Evolutionary conservation across 2,888 invertebrate genomes (phyloP).

Genomic region (Troglohyphantes excavatus): DNA sequence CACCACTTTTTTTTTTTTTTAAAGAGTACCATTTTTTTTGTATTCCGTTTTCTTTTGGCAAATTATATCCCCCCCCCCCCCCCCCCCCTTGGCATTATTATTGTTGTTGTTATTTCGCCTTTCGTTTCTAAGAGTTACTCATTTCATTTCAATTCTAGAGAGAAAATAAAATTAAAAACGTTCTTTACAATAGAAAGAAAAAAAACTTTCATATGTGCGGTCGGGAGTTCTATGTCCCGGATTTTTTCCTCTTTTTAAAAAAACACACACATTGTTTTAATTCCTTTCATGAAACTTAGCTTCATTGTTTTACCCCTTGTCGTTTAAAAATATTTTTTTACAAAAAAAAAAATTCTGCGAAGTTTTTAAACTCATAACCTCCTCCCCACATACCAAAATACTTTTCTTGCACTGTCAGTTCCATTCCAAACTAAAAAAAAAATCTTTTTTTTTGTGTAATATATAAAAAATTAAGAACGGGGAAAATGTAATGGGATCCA

Average conservation of each 20-base stretch:
- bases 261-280: conserved; percentile 68
- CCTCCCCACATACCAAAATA: background rate
- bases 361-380: background rate
- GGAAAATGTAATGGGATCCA: conserved; percentile 68
- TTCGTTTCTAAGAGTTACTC: background rate
- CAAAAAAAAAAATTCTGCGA: background rate
- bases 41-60: too few relatives aligned
- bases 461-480: conserved; percentile 14
- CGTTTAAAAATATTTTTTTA: conserved; percentile 34
- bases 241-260: conserved; percentile 31
- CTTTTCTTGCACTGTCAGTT: conserved; percentile 1
- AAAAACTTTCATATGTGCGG: background rate
- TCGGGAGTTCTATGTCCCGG: background rate
- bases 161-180: background rate
- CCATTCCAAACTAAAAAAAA: background rate
- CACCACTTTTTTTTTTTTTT: conserved; percentile 64
- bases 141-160: background rate
- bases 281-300: conserved; percentile 51
- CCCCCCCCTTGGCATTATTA: conserved; percentile 24
- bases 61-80: too few relatives aligned
- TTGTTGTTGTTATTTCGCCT: conserved; percentile 21
- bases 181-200: background rate
- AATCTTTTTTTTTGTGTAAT: conserved; percentile 39
- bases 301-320: conserved; percentile 67
- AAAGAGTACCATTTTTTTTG: conserved; percentile 30